Evolutionary conservation across 1,140 invertebrate genomes (phyloP).

Genomic region (Dreissena rostriformis): DNA sequence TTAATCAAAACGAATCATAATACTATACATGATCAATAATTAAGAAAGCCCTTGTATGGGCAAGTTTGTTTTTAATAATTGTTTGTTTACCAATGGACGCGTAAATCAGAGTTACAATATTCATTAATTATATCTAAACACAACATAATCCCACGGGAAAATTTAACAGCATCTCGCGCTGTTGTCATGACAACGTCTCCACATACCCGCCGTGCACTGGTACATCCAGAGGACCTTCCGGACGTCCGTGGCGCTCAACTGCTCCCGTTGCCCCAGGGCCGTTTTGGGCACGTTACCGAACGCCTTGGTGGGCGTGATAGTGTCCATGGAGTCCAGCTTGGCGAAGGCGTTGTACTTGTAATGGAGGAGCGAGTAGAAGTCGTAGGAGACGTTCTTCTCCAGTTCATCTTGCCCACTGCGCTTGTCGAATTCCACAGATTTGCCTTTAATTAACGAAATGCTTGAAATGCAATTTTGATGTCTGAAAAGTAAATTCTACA

Average conservation of each 20-base stretch:
- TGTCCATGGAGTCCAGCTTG: neutral
- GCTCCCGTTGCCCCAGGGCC: conserved; percentile 65
- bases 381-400: neutral
- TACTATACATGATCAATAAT: neutral
- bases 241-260: conserved; percentile 65
- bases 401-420: conserved; percentile 10
- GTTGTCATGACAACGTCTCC: neutral
- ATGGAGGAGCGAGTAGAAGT: conserved; percentile 31
- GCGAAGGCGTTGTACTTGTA: conserved; percentile 42
- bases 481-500: too few species aligned
- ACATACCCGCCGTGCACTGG: conserved; percentile 57
- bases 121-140: neutral
- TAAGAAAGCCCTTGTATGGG: neutral
- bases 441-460: neutral
- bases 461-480: too few species aligned
- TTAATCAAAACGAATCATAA: neutral
- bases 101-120: neutral
- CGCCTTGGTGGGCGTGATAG: conserved; percentile 72
- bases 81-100: neutral
- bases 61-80: neutral
- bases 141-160: neutral
- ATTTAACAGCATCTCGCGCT: neutral
- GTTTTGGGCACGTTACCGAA: conserved; percentile 48
- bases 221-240: conserved; percentile 67
- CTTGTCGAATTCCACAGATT: neutral